Evolutionary conservation across 2,797 vertebrate genomes (phyloP), one percentile per base, ranked within the genome.

Genomic region (Leptodactylus fallax): DNA sequence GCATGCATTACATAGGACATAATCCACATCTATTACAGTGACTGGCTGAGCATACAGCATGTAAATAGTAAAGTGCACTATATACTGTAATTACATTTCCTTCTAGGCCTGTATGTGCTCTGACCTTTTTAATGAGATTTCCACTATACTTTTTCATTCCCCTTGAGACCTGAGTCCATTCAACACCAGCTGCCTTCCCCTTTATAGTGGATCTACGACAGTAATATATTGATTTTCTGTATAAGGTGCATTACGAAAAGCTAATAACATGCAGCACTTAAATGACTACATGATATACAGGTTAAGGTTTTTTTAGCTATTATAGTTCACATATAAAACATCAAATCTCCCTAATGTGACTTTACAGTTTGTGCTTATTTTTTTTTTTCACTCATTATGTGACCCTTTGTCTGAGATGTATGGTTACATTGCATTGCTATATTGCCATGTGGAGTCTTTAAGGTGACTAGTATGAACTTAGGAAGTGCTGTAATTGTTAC

Each of bases 161-260:
- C 14, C 55, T 74, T 60, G 55, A 63, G 27, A 60, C 83, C 27
- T 19, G n/a, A 76, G 21, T 49, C 83, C 10, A 23, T 84, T 45
- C 10, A 25, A 47, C 9, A n/a, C 36, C 10, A 3, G 21, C 83
- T 74, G 67, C 5, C 83, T 60, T 69, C n/a, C 67, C 36, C 51
- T 60, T 76, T 45, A 55, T 25, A 45, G 16, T 45, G n/a, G 69
- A 13, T 61, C 21, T 61, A 6, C 17, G 55, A 58, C 56, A 47
- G 69, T 25, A 76, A 49, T 76, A 45, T 76, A 61, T 85, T 85
- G 83, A 85, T 76, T 85, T 76, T 77, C 56, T 85, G n/a, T 84
- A 17, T 36, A 36, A 55, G 3, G 3, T 83, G 27, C 67, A 72
- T 72, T 45, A 74, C 47, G 14, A 21, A 76, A 76, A 58, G 13